Conservation (phyloP, 2,888 invertebrate genomes). For the Lamproptera curius region DNA sequence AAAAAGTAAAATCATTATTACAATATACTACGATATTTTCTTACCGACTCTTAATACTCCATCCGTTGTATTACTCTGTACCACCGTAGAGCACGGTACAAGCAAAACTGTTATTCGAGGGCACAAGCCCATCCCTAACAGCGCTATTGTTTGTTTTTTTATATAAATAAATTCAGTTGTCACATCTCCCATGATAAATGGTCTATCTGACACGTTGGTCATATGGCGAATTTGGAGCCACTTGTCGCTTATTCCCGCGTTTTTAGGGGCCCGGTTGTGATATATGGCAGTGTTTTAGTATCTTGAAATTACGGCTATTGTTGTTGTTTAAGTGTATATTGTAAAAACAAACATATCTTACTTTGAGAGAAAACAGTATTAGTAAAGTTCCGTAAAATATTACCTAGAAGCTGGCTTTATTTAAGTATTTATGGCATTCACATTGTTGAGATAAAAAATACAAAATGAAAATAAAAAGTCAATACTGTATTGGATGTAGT, state of each 20-base stretch:
- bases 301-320: conserved; percentile 33
- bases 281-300: conserved; percentile 35
- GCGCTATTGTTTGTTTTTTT: conserved; percentile 71
- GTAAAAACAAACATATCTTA: conserved; percentile 15
- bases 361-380: too few species aligned
- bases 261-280: conserved; percentile 41
- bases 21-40: too few species aligned
- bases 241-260: conserved; percentile 48
- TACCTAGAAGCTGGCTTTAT: too few species aligned
- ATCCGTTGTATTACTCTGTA: conserved; percentile 38
- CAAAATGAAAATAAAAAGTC: too few species aligned
- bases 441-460: too few species aligned
- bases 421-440: too few species aligned
- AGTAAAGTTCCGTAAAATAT: too few species aligned
- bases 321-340: conserved; percentile 22
- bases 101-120: conserved; percentile 55
- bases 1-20: too few species aligned
- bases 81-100: conserved; percentile 38
- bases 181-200: conserved; percentile 72
- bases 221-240: conserved; percentile 69
- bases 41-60: too few species aligned
- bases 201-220: conserved; percentile 61
- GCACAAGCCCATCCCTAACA: conserved; percentile 49
- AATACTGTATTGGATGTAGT: too few species aligned
- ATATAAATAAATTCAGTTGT: conserved; percentile 76